Evolutionary conservation across 2,888 invertebrate species (phyloP).

Genomic region (Laspeyria flexula): DNA sequence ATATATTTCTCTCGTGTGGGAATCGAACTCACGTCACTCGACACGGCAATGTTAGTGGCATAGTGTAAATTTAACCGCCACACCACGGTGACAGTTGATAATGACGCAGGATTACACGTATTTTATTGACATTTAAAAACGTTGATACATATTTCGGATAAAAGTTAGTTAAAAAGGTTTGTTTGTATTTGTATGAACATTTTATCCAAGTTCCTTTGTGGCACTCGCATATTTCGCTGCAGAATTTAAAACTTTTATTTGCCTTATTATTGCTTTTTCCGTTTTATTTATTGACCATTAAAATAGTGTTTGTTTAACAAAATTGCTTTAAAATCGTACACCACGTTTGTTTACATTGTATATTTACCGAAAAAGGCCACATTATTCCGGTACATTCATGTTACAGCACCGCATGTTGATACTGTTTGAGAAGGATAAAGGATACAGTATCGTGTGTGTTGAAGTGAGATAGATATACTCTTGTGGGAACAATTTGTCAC

Average conservation of each 20-base stretch:
- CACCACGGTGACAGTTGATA: no score
- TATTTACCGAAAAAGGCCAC: conserved; percentile 51
- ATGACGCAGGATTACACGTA: no score
- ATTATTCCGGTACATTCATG: conserved; percentile 65
- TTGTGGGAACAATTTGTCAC: conserved; percentile 82
- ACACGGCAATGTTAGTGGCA: no score
- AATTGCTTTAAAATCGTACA: conserved; percentile 36
- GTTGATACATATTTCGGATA: no score
- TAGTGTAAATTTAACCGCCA: no score
- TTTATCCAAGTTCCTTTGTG: no score
- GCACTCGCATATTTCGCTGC: no score
- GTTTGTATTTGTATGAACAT: no score
- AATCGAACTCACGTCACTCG: no score
- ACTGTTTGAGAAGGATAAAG: conserved; percentile 47
- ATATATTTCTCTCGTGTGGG: no score
- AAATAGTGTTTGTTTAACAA: conserved; percentile 34
- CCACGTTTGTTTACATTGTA: conserved; percentile 25
- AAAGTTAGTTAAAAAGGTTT: no score
- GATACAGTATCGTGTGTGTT: conserved; percentile 49
- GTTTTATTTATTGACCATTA: conserved; percentile 34
- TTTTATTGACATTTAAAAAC: no score
- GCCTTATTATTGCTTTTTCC: conserved; percentile 12
- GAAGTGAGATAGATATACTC: conserved; percentile 61
- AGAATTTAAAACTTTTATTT: conserved; percentile 11
- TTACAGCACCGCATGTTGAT: conserved; percentile 55